These are phyloP conservation scores for Meriones psammophilus DNA, from an alignment of 2,797 vertebrate species.

Conservation along the genomic window DNA sequence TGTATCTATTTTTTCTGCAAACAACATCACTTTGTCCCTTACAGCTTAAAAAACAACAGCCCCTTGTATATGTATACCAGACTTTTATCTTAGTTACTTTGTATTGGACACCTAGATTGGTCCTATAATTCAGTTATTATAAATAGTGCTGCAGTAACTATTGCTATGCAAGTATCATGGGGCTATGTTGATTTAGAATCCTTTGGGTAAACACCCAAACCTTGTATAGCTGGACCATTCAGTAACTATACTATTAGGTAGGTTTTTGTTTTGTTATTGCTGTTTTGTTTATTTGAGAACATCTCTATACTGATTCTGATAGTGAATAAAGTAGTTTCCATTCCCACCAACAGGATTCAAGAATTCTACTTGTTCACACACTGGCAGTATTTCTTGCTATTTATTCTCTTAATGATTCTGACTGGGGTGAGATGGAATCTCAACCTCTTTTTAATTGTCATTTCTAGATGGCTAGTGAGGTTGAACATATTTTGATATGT, in stretches of 20 bases:
- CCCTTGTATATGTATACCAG: neutral
- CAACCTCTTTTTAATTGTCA: neutral
- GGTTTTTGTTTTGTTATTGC: neutral
- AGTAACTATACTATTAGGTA: neutral
- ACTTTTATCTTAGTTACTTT: neutral
- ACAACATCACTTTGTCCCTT: neutral
- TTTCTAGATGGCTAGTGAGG: neutral
- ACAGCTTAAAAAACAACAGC: neutral
- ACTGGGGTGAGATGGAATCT: neutral
- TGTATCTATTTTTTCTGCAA: neutral
- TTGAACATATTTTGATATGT: neutral
- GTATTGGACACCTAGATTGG: neutral
- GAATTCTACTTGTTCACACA: neutral
- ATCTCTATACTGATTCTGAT: neutral
- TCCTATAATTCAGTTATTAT: neutral
- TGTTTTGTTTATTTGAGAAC: neutral
- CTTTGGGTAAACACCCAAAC: neutral
- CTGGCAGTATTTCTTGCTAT: neutral
- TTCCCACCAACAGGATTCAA: neutral
- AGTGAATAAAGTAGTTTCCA: neutral
- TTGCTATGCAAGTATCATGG: neutral
- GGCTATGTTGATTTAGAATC: neutral
- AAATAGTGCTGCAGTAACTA: neutral
- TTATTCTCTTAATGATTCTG: neutral
- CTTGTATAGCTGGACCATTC: too few species aligned